Evolutionary conservation across 2,797 vertebrate genomes (phyloP), one percentile per base, ranked within the genome.

Genomic region (Chaunax sp.): DNA sequence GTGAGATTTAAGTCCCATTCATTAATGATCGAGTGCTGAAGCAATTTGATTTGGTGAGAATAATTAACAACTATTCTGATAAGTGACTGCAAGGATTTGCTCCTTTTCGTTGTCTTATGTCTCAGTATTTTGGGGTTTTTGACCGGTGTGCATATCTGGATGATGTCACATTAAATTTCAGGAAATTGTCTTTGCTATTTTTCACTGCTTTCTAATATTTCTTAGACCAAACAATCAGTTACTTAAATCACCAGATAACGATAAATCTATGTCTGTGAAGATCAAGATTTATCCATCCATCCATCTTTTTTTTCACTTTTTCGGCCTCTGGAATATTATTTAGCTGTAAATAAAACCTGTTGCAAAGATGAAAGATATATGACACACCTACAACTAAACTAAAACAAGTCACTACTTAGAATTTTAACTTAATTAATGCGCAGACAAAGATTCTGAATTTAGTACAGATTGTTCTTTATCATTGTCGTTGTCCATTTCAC

Each of bases 401-500:
- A 12, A 15, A 44, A 33, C 3, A 9, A 43, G 3, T 3, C 7
- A 41, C 2, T 12, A 49, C 28, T 4, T n/a, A 1, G 5, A 37
- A 35, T 51, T 28, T 12, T 13, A 1, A 23, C 35, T 12, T 13
- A 1, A 23, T 49, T 20, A 16, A 22, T 45, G 14, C 45, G 19
- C 14, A 25, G 18, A 43, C 13, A 23, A 44, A 38, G 6, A 72
- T 68, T 58, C 14, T 8, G 38, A 47, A 13, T 30, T n/a, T 9
- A 15, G 61, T 33, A 78, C 40, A 68, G 15, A 0, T n/a, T 78
- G 54, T 73, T 70, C 56, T 46, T 45, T 45, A 14, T n/a, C n/a
- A n/a, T 46, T n/a, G n/a, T 16, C 20, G 12, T 35, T 11, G 33
- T 35, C 33, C 33, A 11, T 13, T 26, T 45, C 4, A 18, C 18